Evolutionary conservation across 1,140 invertebrate genomes (phyloP), one percentile per base, ranked within the genome.

Genomic region (Polyergus mexicanus): DNA sequence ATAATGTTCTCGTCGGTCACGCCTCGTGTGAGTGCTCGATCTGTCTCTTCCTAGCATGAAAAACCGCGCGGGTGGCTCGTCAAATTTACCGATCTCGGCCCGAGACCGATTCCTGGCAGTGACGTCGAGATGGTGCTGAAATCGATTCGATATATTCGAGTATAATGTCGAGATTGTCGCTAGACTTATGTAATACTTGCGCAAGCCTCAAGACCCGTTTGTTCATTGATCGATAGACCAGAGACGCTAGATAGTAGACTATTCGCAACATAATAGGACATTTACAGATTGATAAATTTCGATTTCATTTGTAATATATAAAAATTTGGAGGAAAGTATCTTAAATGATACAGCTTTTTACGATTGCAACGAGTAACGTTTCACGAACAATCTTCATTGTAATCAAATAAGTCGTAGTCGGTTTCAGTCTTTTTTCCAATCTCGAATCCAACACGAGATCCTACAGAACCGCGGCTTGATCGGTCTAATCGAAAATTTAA

Each of bases 61-160:
- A 75, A 77, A 65, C 11, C 19, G 44, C 19, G 44, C 58, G 60
- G 35, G 78, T 84, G 63, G 63, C 62, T 75, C 56, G 78, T 84
- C 54, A 88, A 89, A 87, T 91, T 92, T 93, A 93, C 91, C 91
- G 92, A 93, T 92, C 87, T 85, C 69, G 47, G 65, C 63, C 81
- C 76, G 66, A 22, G 35, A 74, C 38, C 87, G 88, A 88, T 90
- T 92, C 91, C 47, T 83, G 56, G 47, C 22, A 10, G 68, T 60
- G 69, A 76, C 89, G 65, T 88, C 87, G 88, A 92, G 92, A 93
- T 92, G 92, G 92, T 91, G 92, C 90, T 91, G 75, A 38, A 69
- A 51, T 89, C 89, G 84, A 78, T 68, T 65, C 32, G 60, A 85
- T 75, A 85, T 75, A 75, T 63, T 68, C 75, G 25, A 85, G 74